Evolutionary conservation across 2,797 vertebrate genomes (phyloP), one percentile per base, ranked within the genome.

Genomic region (Garrulus glandarius): DNA sequence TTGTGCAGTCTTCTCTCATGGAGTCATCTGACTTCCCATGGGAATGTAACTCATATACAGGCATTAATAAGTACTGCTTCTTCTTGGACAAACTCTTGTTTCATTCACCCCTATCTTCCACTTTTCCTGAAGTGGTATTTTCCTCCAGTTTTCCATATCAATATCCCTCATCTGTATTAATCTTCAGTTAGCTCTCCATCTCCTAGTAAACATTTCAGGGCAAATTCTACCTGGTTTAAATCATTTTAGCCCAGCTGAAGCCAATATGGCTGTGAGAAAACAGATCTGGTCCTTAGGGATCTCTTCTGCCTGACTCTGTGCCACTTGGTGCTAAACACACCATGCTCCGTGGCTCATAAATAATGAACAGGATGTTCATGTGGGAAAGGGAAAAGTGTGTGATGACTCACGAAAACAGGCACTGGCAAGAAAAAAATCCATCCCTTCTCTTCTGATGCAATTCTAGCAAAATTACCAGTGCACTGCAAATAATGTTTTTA

Each of bases 291-390:
- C 81, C 92, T 89, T 17, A 30, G 78, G 47, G 39, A 41, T 81
- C 79, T 81, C n/a, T 80, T 89, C 61, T 49, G 56, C 82, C 52
- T 64, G 69, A 92, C 43, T 87, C 50, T 2, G 5, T 65, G 69
- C 69, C 70, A 44, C 84, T 95, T 89, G 87, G 87, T 89, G 72
- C 67, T 89, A n/a, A 88, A 81, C 57, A 70, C 59, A 85, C 46
- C 36, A 21, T 21, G 57, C 80, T 68, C 67, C 53, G 4, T 24
- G 75, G 59, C 50, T 93, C 53, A 93, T 94, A 94, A 94, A 94
- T 95, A 95, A 93, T 78, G 70, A 93, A 77, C 50, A 91, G 72
- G 43, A 47, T 88, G 87, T 93, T 93, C 72, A 29, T 55, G 34
- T 60, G 59, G 84, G 72, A 53, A 87, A 71, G 39, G 14, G 29